These are phyloP conservation scores for Drepana arcuata DNA, from an alignment of 1,140 invertebrate genomes.

Conservation along the genomic window DNA sequence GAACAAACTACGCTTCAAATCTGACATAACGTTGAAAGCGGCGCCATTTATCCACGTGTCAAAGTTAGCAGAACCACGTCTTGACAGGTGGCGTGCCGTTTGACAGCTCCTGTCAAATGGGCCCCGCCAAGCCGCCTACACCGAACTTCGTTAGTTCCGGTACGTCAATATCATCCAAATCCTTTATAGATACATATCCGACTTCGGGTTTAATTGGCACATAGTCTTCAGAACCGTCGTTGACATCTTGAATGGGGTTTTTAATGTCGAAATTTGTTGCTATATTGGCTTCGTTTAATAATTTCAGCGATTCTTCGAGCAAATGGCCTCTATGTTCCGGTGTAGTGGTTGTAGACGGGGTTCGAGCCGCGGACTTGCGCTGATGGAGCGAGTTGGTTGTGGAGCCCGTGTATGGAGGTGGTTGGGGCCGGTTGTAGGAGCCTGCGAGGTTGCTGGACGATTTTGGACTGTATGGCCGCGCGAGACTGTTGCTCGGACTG, in stretches of 20 bases:
- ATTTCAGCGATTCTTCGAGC: conserved; percentile 61
- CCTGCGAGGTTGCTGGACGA: conserved; percentile 51
- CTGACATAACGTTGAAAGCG: too few species aligned
- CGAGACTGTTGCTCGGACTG: conserved; percentile 64
- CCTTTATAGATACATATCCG: conserved; percentile 27
- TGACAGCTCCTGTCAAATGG: conserved; percentile 58
- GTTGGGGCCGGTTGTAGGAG: conserved; percentile 64
- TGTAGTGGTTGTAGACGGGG: conserved; percentile 32
- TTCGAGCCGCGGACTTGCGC: conserved; percentile 28
- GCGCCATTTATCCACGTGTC: too few species aligned
- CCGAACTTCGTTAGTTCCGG: conserved; percentile 47
- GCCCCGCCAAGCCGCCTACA: conserved; percentile 24
- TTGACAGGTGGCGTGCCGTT: conserved; percentile 56
- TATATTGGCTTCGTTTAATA: conserved; percentile 66
- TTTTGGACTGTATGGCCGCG: conserved; percentile 54
- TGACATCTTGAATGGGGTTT: conserved; percentile 43
- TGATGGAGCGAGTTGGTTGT: conserved; percentile 49
- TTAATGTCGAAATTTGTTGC: conserved; percentile 32
- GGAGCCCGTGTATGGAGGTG: conserved; percentile 58
- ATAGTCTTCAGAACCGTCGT: conserved; percentile 49
- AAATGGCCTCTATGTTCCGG: conserved; percentile 43
- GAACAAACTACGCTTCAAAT: too few species aligned
- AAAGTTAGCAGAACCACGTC: conserved; percentile 65
- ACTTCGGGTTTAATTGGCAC: conserved; percentile 43
- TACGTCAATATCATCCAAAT: conserved; percentile 47